Evolutionary conservation across 2,888 invertebrate genomes (phyloP).

Genomic region (Dioctria linearis): DNA sequence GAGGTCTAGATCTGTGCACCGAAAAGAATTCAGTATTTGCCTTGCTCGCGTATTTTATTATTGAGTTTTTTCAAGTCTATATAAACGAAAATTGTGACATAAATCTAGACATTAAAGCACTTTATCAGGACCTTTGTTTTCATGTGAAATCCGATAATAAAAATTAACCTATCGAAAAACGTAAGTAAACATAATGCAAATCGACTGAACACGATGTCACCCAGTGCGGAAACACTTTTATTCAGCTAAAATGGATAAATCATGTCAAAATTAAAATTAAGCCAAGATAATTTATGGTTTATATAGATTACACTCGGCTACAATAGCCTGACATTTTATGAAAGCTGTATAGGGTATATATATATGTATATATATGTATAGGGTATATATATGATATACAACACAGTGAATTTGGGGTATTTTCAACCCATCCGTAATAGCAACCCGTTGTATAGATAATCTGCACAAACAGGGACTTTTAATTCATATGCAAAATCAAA

Average conservation of each 20-base stretch:
- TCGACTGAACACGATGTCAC: background rate
- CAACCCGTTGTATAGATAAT: slow-evolving; percentile 11
- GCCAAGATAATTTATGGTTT: slow-evolving; percentile 45
- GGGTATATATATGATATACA: background rate
- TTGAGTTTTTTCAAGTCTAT: background rate
- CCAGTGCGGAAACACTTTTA: background rate
- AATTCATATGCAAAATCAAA: slow-evolving; percentile 40
- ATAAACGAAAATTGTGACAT: background rate
- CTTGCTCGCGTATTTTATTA: background rate
- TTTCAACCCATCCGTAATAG: background rate
- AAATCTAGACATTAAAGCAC: slow-evolving; percentile 15
- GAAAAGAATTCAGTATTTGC: background rate
- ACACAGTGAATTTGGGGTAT: background rate
- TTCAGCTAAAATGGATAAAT: slow-evolving; percentile 31
- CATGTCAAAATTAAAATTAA: slow-evolving; percentile 46
- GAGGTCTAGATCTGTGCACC: background rate
- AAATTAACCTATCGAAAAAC: background rate
- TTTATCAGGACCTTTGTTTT: slow-evolving; percentile 22
- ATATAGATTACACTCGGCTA: slow-evolving; percentile 24
- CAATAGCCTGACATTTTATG: background rate
- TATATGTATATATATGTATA: background rate
- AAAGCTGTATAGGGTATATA: too few relatives aligned
- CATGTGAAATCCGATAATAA: background rate
- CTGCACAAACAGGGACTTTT: slow-evolving; percentile 16
- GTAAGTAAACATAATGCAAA: slow-evolving; percentile 14